A percentile compares a stretch with the other conserved stretches of the same genome.
These are phyloP conservation scores for Norana najaformis DNA, from an alignment of 2,888 invertebrate genomes.

Conservation along the genomic window DNA sequence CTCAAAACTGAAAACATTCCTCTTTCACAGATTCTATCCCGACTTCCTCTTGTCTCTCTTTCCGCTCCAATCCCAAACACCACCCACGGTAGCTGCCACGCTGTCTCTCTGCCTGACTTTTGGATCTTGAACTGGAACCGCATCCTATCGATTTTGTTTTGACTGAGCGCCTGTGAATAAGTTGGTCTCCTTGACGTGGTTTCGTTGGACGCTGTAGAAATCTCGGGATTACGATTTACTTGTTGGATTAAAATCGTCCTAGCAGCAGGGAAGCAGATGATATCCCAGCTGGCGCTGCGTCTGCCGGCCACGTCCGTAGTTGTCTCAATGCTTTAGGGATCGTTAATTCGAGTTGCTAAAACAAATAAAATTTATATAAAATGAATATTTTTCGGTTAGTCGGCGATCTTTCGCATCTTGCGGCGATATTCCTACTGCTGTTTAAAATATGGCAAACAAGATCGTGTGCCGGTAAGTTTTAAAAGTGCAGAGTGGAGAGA, in stretches of 20 bases:
- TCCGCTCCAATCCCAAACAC: too few relatives aligned
- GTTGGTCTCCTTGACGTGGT: too few relatives aligned
- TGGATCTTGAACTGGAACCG: too few relatives aligned
- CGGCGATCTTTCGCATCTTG: conserved; percentile 94
- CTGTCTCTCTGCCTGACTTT: too few relatives aligned
- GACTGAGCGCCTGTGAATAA: too few relatives aligned
- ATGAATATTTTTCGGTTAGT: conserved; percentile 98
- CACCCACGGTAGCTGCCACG: too few relatives aligned
- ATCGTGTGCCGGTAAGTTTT: conserved; percentile 88
- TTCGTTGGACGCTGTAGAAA: too few relatives aligned
- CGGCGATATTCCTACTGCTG: conserved; percentile 91
- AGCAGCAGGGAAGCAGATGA: neutral
- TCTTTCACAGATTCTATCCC: too few relatives aligned
- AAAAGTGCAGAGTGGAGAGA: neutral
- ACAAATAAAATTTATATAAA: conserved; percentile 43
- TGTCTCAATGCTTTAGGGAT: neutral
- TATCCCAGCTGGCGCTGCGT: conserved; percentile 2
- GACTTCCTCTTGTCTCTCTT: too few relatives aligned
- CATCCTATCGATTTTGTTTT: too few relatives aligned
- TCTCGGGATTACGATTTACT: too few relatives aligned
- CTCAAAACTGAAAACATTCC: too few relatives aligned
- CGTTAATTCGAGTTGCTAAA: neutral
- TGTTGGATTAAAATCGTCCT: neutral
- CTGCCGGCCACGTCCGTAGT: conserved; percentile 21
- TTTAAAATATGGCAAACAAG: conserved; percentile 98